A percentile compares a stretch with the other conserved stretches of the same genome.
Evolutionary conservation across 1,140 invertebrate species (phyloP).

Genomic region (Cyphomyrmex costatus): DNA sequence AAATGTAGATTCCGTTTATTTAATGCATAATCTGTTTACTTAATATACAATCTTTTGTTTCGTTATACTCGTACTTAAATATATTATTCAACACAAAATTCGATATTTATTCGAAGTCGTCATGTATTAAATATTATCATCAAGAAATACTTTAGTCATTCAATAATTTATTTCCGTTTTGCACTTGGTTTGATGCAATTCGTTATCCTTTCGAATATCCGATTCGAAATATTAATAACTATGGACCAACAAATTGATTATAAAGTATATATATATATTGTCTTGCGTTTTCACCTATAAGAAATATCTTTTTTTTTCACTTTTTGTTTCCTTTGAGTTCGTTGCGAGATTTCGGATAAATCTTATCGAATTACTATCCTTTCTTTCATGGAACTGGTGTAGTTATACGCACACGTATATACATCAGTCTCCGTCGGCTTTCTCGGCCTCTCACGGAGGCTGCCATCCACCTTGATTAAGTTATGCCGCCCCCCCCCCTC

Average conservation of each 20-base stretch:
- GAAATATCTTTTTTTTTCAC: slow-evolving; percentile 68
- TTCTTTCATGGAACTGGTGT: slow-evolving; percentile 31
- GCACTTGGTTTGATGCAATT: neutral
- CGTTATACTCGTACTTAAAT: neutral
- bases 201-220: neutral
- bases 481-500: slow-evolving; percentile 77
- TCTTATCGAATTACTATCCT: slow-evolving; percentile 83
- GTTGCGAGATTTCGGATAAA: slow-evolving; percentile 76
- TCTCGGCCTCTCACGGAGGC: slow-evolving; percentile 70
- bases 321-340: slow-evolving; percentile 42
- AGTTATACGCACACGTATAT: slow-evolving; percentile 61
- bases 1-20: neutral
- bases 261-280: slow-evolving; percentile 64
- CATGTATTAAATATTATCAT: slow-evolving; percentile 2
- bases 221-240: neutral
- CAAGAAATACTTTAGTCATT: neutral
- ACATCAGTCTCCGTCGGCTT: slow-evolving; percentile 72
- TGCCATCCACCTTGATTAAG: slow-evolving; percentile 83
- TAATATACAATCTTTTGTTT: neutral
- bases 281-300: slow-evolving; percentile 69
- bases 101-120: neutral
- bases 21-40: neutral
- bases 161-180: neutral
- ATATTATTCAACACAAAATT: neutral
- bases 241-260: slow-evolving; percentile 66